Percentiles rank a stretch among this genome's conserved stretches.
Conservation (phyloP, 2,888 invertebrate species). For the Helicoverpa assulta region DNA sequence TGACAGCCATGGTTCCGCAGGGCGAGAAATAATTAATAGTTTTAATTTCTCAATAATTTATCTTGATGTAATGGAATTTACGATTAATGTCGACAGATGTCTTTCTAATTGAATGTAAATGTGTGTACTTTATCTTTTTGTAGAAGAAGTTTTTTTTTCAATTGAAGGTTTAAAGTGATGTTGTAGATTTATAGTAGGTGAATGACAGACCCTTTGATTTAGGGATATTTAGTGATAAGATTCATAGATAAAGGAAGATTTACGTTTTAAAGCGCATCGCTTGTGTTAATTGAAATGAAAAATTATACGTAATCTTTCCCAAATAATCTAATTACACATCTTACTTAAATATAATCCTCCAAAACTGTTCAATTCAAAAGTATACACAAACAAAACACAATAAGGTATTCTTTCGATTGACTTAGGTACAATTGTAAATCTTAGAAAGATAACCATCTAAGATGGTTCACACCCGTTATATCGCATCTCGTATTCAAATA, state of each 20-base stretch:
- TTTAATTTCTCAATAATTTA: constrained; percentile 56
- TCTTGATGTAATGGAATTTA: constrained; percentile 58
- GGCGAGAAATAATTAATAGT: constrained; percentile 66
- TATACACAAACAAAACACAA: background rate
- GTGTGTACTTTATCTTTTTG: constrained; percentile 33
- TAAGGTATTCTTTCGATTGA: background rate
- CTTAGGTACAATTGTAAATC: constrained; percentile 23
- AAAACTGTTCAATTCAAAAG: too few species aligned
- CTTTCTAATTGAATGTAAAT: constrained; percentile 56
- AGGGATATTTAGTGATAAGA: background rate
- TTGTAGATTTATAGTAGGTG: constrained; percentile 32
- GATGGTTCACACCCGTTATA: constrained; percentile 15
- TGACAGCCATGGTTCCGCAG: constrained; percentile 62
- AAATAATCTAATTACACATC: too few species aligned
- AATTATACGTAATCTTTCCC: too few species aligned
- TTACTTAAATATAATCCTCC: too few species aligned
- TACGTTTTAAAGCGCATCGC: too few species aligned
- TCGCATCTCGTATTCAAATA: constrained; percentile 30
- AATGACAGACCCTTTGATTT: background rate
- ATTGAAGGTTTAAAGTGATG: constrained; percentile 6
- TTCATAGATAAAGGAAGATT: background rate
- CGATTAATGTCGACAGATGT: constrained; percentile 52
- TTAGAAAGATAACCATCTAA: constrained; percentile 22
- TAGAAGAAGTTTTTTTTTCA: constrained; percentile 16
- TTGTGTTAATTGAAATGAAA: too few species aligned